Evolutionary conservation across 2,888 invertebrate species (phyloP), one percentile per base, ranked within the genome.

Genomic region (Steinernema scapterisci): DNA sequence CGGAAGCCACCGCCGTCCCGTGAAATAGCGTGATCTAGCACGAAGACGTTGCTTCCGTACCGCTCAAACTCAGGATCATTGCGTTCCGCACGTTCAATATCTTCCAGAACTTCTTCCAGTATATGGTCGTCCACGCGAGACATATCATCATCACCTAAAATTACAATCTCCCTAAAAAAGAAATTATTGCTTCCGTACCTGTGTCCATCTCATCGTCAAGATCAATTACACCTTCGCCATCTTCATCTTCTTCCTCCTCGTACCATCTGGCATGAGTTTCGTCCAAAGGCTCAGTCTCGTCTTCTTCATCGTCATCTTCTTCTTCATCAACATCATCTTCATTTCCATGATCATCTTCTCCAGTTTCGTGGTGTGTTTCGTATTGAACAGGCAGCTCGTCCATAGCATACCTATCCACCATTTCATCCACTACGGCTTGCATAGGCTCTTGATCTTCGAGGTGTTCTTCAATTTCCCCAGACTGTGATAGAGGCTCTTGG

Each of bases 261-360:
- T 71, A 45, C 46, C 44, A 71, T 1, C n/a, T 19, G 6, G 38
- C 71, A 21, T 71, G 46, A 71, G 44, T n/a, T 31, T 23, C 46
- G 2, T 45, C 21, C 23, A 56, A 9, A 7, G 56, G 63, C 9
- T 44, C 44, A 27, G 25, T 70, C 21, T 77, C 80, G n/a, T 80
- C 78, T 13, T 81, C 79, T 7, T 80, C 80, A 11, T 76, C 80
- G 16, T 75, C 75, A 16, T 73, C 74, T 7, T 75, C 78, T 7
- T 73, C 71, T 38, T 73, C 72, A 6, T 56, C 44, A 16, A 45
- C 77, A 9, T 38, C 23, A 31, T 72, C 71, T 1, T 76, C 71
- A 38, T 75, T 73, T 11, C 51, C 90, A 78, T 91, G 38, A 0
- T 74, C 73, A 31, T 71, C 48, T 16, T 75, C 76, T 11, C 9